Evolutionary conservation across 2,888 invertebrate genomes (phyloP).

Genomic region (Xestia rhomboidea): DNA sequence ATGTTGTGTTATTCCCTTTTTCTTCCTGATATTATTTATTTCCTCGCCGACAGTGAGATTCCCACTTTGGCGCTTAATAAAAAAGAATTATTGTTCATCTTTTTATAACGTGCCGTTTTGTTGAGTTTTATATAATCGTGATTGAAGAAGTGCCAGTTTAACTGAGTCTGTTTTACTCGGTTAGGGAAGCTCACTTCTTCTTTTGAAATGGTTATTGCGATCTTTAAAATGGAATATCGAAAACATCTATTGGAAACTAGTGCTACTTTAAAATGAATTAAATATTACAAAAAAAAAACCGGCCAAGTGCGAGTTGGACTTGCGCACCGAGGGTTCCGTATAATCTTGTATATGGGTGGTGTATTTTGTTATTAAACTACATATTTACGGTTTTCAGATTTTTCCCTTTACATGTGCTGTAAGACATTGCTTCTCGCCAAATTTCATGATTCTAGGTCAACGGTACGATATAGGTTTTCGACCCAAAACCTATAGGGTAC

Average conservation of each 20-base stretch:
- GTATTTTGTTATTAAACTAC: too few species aligned
- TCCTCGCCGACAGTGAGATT: constrained; percentile 90
- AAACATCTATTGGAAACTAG: accelerated
- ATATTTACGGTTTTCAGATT: too few species aligned
- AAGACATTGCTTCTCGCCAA: too few species aligned
- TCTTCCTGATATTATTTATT: constrained; percentile 90
- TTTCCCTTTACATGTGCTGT: too few species aligned
- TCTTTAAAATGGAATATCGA: neutral
- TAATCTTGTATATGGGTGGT: too few species aligned
- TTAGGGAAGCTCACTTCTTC: neutral
- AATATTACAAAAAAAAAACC: neutral
- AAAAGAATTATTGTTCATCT: constrained; percentile 91
- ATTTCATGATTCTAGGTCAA: too few species aligned
- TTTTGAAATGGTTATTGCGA: neutral
- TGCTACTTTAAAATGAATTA: neutral
- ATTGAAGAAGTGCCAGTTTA: constrained; percentile 83
- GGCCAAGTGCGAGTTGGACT: too few species aligned
- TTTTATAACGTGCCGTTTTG: constrained; percentile 88
- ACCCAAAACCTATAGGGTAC: too few species aligned
- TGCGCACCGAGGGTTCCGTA: too few species aligned
- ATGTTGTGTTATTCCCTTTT: constrained; percentile 90
- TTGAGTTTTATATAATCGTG: constrained; percentile 85
- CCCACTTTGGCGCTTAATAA: constrained; percentile 90
- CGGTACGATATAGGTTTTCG: too few species aligned
- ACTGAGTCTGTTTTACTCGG: constrained; percentile 51